Conservation (phyloP, 2,113 vertebrate genomes). For the Strix uralensis region DNA sequence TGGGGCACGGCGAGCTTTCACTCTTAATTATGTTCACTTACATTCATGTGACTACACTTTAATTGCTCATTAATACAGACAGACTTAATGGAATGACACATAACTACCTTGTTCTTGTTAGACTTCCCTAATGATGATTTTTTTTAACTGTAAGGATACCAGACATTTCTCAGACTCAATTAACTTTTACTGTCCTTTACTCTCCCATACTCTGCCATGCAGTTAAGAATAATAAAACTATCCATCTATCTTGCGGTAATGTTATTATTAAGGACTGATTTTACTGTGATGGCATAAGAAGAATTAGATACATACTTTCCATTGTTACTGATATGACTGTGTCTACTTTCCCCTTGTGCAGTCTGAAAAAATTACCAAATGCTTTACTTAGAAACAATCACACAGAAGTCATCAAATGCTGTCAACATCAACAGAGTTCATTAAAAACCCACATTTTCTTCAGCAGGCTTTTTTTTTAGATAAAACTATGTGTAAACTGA, state of each 20-base stretch:
- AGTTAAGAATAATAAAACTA: not conserved
- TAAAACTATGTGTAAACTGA: not conserved
- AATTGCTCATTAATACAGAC: not conserved
- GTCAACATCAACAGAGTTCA: not conserved
- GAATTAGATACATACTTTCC: not conserved
- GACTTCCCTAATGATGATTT: not conserved
- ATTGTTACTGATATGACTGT: not conserved
- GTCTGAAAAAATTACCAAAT: not conserved
- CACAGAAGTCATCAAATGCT: not conserved
- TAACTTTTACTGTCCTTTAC: not conserved
- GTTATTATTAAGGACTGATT: not conserved
- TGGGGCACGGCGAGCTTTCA: not conserved
- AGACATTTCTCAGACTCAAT: not conserved
- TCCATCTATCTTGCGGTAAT: not conserved
- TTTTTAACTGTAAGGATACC: not conserved
- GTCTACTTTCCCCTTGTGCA: not conserved
- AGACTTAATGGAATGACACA: not conserved
- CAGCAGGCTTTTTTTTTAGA: fast-evolving
- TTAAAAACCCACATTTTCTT: not conserved
- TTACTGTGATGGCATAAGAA: not conserved
- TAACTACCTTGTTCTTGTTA: not conserved
- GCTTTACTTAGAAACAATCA: not conserved
- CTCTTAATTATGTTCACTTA: not conserved
- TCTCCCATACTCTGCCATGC: not conserved
- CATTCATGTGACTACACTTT: not conserved